These are phyloP conservation scores for Prosopocoilus inquinatus DNA, from an alignment of 2,888 invertebrate genomes.

Conservation along the genomic window DNA sequence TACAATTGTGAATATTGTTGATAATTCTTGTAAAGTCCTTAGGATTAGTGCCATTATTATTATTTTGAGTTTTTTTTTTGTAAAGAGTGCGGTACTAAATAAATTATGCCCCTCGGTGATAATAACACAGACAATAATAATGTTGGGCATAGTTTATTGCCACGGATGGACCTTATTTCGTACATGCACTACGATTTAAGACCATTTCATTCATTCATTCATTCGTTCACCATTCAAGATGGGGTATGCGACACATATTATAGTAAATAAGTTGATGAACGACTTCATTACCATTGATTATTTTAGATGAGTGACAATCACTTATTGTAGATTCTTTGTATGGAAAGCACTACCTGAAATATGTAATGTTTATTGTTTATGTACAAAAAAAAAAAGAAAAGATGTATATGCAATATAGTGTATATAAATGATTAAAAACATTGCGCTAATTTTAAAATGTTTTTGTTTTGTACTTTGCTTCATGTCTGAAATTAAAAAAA, in stretches of 20 bases:
- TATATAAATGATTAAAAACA: slow-evolving; percentile 20
- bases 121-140: not conserved
- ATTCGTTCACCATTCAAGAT: not conserved
- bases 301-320: slow-evolving; percentile 28
- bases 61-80: not conserved
- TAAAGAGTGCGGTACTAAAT: not conserved
- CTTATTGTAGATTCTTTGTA: slow-evolving; percentile 13
- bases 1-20: slow-evolving; percentile 2
- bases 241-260: not conserved
- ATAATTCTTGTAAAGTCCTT: not conserved
- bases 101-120: slow-evolving; percentile 2
- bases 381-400: slow-evolving; percentile 21
- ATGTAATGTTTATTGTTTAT: slow-evolving; percentile 19
- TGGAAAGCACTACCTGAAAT: slow-evolving; percentile 19
- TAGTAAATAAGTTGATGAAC: not conserved
- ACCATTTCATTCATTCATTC: not conserved
- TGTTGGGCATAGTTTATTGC: not conserved
- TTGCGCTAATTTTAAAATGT: slow-evolving; percentile 14
- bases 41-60: slow-evolving; percentile 1
- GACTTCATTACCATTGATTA: slow-evolving; percentile 10
- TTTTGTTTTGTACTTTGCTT: not conserved
- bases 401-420: slow-evolving; percentile 23
- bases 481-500: too few species aligned
- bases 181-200: slow-evolving; percentile 3
- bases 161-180: not conserved